Conservation (phyloP, 2,888 invertebrate species). For the Callinectes sapidus region DNA sequence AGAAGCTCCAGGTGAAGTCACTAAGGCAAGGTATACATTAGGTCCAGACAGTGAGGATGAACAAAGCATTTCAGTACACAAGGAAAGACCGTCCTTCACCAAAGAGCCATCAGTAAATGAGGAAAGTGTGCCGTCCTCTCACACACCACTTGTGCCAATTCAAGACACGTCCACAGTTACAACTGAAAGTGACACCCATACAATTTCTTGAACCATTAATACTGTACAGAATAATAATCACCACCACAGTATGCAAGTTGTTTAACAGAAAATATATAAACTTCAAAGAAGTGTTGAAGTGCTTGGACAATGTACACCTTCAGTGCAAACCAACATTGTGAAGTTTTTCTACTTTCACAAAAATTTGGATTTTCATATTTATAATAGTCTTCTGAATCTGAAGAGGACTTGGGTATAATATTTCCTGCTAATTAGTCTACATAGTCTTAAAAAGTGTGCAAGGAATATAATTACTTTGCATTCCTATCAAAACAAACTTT, state of each 20-base stretch:
- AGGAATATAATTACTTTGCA: no score
- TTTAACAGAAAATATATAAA: background rate
- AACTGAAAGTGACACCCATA: background rate
- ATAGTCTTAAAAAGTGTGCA: no score
- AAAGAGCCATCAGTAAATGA: background rate
- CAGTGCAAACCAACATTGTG: no score
- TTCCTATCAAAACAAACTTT: no score
- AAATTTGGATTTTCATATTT: no score
- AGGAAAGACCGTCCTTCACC: background rate
- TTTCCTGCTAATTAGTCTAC: no score
- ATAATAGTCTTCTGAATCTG: no score
- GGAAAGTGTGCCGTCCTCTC: background rate
- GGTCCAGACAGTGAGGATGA: background rate
- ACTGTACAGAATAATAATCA: background rate
- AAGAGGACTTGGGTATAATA: no score
- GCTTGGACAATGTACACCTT: no score
- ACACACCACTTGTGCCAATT: background rate
- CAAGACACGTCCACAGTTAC: background rate
- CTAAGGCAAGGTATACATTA: background rate
- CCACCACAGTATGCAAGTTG: background rate
- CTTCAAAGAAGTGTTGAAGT: no score
- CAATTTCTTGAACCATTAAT: background rate
- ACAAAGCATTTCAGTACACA: background rate
- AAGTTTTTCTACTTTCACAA: no score
- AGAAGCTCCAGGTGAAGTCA: background rate